Evolutionary conservation across 2,888 invertebrate species (phyloP).

Genomic region (Phymatocera aterrima): DNA sequence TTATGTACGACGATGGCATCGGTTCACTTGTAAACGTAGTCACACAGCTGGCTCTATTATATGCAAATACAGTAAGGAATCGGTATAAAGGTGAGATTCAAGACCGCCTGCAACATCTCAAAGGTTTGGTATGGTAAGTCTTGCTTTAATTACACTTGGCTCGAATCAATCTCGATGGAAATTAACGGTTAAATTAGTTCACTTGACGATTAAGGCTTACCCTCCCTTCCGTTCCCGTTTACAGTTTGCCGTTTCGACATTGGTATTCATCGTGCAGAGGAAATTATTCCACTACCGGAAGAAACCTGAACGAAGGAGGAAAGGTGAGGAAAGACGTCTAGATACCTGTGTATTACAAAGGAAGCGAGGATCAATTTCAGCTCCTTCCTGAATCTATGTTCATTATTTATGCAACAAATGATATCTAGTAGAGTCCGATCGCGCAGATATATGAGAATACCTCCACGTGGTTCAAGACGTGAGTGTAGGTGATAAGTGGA

Average conservation of each 20-base stretch:
- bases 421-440: slow-evolving; percentile 26
- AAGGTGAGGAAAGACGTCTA: too few species aligned
- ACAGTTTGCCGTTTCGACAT: not conserved
- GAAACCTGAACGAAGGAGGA: too few species aligned
- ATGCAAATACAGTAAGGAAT: slow-evolving; percentile 68
- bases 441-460: slow-evolving; percentile 33
- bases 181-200: slow-evolving; percentile 60
- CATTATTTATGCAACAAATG: not conserved
- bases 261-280: not conserved
- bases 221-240: too few species aligned
- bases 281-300: slow-evolving; percentile 3
- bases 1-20: slow-evolving; percentile 13
- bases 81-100: slow-evolving; percentile 19
- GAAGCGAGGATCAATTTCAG: not conserved
- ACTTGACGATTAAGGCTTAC: slow-evolving; percentile 20
- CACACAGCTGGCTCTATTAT: slow-evolving; percentile 60
- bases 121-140: slow-evolving; percentile 61
- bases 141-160: slow-evolving; percentile 73
- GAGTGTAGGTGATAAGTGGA: not conserved
- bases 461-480: slow-evolving; percentile 26
- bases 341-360: not conserved
- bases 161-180: slow-evolving; percentile 74
- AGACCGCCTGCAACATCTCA: slow-evolving; percentile 53
- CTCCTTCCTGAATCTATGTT: not conserved
- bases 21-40: slow-evolving; percentile 17